phyloP scores from a whole-genome alignment of 2,888 invertebrate genomes.

The Alviniconcha strummeri region DNA sequence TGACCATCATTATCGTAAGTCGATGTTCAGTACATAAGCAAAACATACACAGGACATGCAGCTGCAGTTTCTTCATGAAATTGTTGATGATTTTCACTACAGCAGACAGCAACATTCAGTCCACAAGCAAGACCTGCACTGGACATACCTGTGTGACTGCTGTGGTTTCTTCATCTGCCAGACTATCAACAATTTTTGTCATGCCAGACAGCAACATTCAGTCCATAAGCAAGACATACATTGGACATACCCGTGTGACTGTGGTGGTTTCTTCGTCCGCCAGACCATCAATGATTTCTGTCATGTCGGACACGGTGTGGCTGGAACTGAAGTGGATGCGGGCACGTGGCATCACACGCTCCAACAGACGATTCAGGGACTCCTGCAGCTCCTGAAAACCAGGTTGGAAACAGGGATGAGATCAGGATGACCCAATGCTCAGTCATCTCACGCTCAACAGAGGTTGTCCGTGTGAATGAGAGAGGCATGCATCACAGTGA shows the following conservation, averaged over 20 bases:
- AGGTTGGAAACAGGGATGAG: too few relatives aligned
- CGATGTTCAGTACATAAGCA: too few relatives aligned
- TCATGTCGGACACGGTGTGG: constrained; percentile 58
- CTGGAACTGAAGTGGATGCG: constrained; percentile 54
- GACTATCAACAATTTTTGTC: constrained; percentile 54
- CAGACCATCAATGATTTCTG: constrained; percentile 55
- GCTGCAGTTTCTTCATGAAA: too few relatives aligned
- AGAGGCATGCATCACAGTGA: too few relatives aligned
- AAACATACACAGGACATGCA: too few relatives aligned
- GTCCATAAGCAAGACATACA: too few relatives aligned
- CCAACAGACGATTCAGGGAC: constrained; percentile 62
- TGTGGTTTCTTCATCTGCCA: constrained; percentile 57
- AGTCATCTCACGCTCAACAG: too few relatives aligned
- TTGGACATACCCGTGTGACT: constrained; percentile 15
- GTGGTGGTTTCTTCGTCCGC: constrained; percentile 54
- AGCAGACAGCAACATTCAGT: neutral
- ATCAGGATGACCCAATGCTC: too few relatives aligned
- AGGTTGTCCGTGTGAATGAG: too few relatives aligned
- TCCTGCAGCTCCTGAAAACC: constrained; percentile 59
- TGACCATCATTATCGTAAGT: too few relatives aligned
- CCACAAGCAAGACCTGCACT: too few relatives aligned
- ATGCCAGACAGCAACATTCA: constrained; percentile 47
- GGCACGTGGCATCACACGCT: constrained; percentile 63
- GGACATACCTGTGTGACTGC: constrained; percentile 13
- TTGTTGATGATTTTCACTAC: neutral